A percentile compares a stretch with the other conserved stretches of the same genome.
phyloP scores from a whole-genome alignment of 2,113 vertebrate genomes.

The Morphnarchus princeps region DNA sequence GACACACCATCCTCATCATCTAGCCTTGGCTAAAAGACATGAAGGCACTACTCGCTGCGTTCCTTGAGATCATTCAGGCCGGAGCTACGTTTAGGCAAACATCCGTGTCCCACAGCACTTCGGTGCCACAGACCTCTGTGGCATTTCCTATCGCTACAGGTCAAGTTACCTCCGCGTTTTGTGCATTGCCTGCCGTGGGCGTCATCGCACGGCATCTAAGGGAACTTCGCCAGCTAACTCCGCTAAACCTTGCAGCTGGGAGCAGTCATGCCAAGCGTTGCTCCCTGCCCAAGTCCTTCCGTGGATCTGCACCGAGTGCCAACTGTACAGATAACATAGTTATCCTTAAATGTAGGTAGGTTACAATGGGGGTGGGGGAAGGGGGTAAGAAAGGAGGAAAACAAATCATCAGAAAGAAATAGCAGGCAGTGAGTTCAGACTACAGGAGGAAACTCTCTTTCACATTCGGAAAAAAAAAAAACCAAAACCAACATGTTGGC shows the following conservation, averaged over 20 bases:
- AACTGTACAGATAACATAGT: background rate
- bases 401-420: background rate
- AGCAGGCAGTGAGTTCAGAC: background rate
- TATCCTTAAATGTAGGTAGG: background rate
- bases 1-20: background rate
- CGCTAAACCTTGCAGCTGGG: background rate
- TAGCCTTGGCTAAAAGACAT: background rate
- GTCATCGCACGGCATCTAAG: accelerated
- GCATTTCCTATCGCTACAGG: background rate
- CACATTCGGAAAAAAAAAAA: background rate
- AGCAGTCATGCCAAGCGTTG: background rate
- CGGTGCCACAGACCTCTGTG: background rate
- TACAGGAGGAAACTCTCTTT: background rate
- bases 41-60: background rate
- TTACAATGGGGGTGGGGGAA: accelerated
- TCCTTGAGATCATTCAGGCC: background rate
- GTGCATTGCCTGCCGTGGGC: background rate
- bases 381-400: background rate
- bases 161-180: background rate
- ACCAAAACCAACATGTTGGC: background rate
- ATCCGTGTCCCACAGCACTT: background rate
- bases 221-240: background rate
- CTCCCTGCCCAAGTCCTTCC: background rate
- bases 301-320: background rate
- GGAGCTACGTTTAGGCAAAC: background rate